These are phyloP conservation scores for Oryzias celebensis DNA, from an alignment of 2,113 vertebrate genomes.

Conservation along the genomic window DNA sequence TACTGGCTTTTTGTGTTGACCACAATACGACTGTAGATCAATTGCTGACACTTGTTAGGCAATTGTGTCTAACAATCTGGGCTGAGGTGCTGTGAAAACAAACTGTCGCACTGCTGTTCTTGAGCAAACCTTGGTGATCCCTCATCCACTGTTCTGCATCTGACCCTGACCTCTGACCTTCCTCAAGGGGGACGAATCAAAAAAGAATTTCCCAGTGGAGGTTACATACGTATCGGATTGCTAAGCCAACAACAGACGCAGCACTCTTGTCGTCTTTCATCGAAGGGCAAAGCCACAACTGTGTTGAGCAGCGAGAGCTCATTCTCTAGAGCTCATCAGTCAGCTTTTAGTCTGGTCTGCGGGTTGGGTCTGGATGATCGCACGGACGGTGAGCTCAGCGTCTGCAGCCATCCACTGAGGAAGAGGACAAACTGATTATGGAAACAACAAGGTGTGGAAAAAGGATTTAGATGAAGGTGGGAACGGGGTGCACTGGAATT, in stretches of 20 bases:
- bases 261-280: conserved; percentile 19
- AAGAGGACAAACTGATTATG: conserved; percentile 9
- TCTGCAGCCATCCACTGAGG: conserved; percentile 18
- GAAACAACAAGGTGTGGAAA: conserved; percentile 32
- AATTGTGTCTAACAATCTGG: neutral
- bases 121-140: conserved; percentile 7
- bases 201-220: neutral
- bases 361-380: conserved; percentile 24
- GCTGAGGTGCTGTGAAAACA: neutral
- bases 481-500: conserved; percentile 27
- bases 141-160: conserved; percentile 3
- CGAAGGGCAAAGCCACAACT: conserved; percentile 11
- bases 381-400: conserved; percentile 5
- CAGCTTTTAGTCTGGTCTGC: conserved; percentile 17
- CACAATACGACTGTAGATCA: neutral
- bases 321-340: conserved; percentile 18
- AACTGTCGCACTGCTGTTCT: neutral
- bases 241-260: conserved; percentile 26
- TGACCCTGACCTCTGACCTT: conserved; percentile 25
- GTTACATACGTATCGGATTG: conserved; percentile 31
- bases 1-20: neutral
- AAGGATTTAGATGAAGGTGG: conserved; percentile 27
- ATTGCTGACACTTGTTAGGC: neutral
- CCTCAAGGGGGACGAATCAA: conserved; percentile 3
- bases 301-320: conserved; percentile 14